These are phyloP conservation scores for Rhagonycha fulva DNA, from an alignment of 2,888 invertebrate genomes.

Conservation along the genomic window DNA sequence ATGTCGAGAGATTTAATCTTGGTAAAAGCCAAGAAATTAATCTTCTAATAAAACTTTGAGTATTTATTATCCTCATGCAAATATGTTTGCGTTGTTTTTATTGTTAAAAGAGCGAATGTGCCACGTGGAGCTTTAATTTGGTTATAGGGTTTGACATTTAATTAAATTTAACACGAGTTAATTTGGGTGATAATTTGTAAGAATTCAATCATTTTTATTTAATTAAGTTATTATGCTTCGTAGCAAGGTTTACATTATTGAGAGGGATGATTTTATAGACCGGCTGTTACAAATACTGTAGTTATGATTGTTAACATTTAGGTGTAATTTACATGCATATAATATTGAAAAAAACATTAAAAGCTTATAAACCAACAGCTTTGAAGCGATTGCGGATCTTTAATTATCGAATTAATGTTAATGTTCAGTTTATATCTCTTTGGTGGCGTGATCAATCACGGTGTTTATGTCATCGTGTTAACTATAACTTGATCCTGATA, in stretches of 20 bases:
- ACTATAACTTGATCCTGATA: neutral
- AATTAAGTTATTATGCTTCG: neutral
- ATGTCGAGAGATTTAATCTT: neutral
- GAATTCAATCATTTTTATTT: neutral
- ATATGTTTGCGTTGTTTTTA: neutral
- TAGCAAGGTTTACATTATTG: neutral
- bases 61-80: neutral
- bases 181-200: neutral
- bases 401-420: neutral
- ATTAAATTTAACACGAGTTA: neutral
- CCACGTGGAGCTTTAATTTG: neutral
- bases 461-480: neutral
- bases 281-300: neutral
- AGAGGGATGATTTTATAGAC: neutral
- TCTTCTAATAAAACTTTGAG: neutral
- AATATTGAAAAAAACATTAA: no score
- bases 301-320: neutral
- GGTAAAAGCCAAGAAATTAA: neutral
- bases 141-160: neutral
- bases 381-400: neutral
- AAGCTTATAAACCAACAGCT: neutral
- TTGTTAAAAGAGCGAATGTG: neutral
- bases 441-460: neutral
- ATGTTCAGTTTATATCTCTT: neutral
- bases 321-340: no score